phyloP scores from a whole-genome alignment of 2,797 vertebrate species.

The Tokudaia tokunoshimensis region DNA sequence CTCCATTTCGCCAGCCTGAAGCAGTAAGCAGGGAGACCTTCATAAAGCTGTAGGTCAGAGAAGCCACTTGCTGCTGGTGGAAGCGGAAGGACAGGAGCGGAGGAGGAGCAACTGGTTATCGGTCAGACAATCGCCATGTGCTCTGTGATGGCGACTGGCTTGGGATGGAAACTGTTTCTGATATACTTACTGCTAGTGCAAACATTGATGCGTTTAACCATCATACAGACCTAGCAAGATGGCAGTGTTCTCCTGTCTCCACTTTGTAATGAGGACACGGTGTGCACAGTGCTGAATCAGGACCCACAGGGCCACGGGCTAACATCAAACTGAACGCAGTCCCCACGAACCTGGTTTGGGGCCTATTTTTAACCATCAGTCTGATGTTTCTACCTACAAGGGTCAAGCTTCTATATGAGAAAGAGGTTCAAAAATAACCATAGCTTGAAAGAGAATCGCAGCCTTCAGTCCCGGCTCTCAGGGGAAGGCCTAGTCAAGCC shows the following conservation, averaged over 20 bases:
- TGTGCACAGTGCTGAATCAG: not conserved
- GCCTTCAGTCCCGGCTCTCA: too few relatives aligned
- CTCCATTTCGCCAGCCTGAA: not conserved
- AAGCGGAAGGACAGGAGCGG: accelerated
- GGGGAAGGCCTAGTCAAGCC: too few relatives aligned
- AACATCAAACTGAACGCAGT: not conserved
- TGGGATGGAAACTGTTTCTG: too few relatives aligned
- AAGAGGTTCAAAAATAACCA: not conserved
- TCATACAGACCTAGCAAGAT: not conserved
- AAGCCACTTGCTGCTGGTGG: not conserved
- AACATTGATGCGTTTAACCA: not conserved
- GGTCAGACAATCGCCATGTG: not conserved
- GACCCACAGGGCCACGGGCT: not conserved
- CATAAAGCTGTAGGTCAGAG: not conserved
- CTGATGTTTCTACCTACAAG: not conserved
- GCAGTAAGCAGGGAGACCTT: not conserved
- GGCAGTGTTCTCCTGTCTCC: not conserved
- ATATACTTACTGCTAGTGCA: not conserved
- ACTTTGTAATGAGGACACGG: not conserved
- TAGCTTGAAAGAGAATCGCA: not conserved
- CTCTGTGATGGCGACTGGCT: not conserved
- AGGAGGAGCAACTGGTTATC: not conserved
- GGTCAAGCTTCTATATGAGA: not conserved
- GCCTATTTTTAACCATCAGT: not conserved
- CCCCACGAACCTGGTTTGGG: not conserved